Base-by-base conservation (phyloP, 2,888 invertebrate genomes). In the Diogma glabrata region DNA sequence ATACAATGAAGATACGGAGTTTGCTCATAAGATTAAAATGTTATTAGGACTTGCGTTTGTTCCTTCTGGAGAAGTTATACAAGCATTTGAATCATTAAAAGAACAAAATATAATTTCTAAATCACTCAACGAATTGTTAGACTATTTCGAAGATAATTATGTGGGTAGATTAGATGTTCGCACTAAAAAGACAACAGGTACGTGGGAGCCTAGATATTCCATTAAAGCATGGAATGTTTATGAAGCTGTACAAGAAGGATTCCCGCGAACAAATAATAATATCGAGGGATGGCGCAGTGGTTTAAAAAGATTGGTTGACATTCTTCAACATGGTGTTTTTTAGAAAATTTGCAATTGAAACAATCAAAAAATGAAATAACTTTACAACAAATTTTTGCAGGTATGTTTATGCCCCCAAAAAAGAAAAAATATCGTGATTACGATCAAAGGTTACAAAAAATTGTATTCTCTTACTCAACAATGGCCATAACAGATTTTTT, bases 321-420 rank as follows among this genome's bases (percentile, higher is more conserved):
- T n/a, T 12, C 17, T 16, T 38, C 38, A 7, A 4, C 19, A 16
- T 38, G 17, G 17, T 17, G 3, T 38, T 16, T 38, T 38, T 38
- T 38, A 19, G 38, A 38, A 6, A 38, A 38, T 8, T 38, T 38
- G n/a, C 38, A 38, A 38, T 38, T 19, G 38, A 19, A 38, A 38
- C 38, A 38, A 38, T 38, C 38, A 3, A 38, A 38, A 17, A 38
- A 5, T 16, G 17, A 38, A 38, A 38, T 38, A 38, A 38, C 10
- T 8, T 16, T 38, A 12, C 38, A 38, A 38, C 38, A 38, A 17
- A 38, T 38, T 16, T 7, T 38, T 38, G 38, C 3, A 3, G 38
- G 28, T 28, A 28, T n/a, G 2, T 28, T 28, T 28, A n/a, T 28
- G n/a, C 28, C 10, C 10, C 28, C 28, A 3, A 28, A 28, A 28